Base-by-base conservation (phyloP, 2,113 vertebrate genomes). In the Tichodroma muraria region DNA sequence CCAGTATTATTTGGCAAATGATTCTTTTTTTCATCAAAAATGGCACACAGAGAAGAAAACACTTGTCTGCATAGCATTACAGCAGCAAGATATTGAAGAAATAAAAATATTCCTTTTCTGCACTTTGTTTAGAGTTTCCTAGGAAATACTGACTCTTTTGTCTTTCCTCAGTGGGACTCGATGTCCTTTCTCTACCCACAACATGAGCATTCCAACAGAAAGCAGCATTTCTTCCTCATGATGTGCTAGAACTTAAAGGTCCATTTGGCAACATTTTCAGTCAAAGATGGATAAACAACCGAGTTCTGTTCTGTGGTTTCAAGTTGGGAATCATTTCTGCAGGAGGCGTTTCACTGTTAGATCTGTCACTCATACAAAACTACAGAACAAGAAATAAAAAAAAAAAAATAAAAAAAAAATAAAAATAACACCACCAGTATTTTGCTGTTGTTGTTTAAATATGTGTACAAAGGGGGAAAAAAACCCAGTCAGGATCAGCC, bases 1-100 rank as follows among this genome's bases (percentile, higher is more conserved):
- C 87, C 97, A 98, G 98, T 98, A 98, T 97, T 98, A 97, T 98
- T 98, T 99, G 98, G 99, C 98, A 98, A 99, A 98, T 96, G 94
- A 97, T 94, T 97, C 95, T 95, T 95, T 91, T 97, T 97, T 97
- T 98, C 98, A 97, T 98, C 97, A 97, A 98, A 98, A 98, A 97
- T 98, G 97, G 98, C 98, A 98, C 97, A 93, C 94, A 98, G 97
- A 98, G 97, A 97, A 98, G 97, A 97, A 97, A 96, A 98, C 98
- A 97, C 98, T 97, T 98, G 98, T 98, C 98, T 98, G 98, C 98
- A 98, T 98, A 98, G 98, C 98, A 97, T 97, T 97, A 98, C 98
- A 98, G 98, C 98, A 98, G 98, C 98, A 98, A 98, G 98, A 97
- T 97, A 98, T 13, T 83, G 87, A 97, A 96, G 97, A 98, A 98